phyloP scores from a whole-genome alignment of 2,888 invertebrate genomes.

The Dicyrtomina minuta region DNA sequence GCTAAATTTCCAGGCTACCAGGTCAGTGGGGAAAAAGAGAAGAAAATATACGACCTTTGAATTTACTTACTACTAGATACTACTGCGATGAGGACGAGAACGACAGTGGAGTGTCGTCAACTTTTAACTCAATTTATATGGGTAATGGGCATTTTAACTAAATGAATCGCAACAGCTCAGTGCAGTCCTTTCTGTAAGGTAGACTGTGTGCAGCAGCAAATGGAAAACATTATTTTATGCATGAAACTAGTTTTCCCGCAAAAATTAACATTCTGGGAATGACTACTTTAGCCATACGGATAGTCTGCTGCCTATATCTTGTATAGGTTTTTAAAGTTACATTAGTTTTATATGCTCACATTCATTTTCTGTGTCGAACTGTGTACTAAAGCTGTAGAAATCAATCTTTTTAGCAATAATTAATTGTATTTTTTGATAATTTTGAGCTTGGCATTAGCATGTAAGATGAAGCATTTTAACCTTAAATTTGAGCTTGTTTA shows the following conservation, averaged over 20 bases:
- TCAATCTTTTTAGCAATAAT: too few relatives aligned
- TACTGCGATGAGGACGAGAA: neutral
- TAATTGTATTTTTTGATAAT: too few relatives aligned
- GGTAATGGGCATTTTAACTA: neutral
- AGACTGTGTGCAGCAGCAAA: too few relatives aligned
- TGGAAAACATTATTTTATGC: too few relatives aligned
- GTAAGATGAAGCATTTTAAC: too few relatives aligned
- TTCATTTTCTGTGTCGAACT: neutral
- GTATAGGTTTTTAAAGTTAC: neutral
- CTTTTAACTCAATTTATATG: too few relatives aligned
- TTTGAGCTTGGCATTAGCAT: too few relatives aligned
- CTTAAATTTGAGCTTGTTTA: too few relatives aligned
- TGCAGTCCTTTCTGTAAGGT: too few relatives aligned
- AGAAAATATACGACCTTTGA: slow-evolving; percentile 36
- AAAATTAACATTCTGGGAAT: slow-evolving; percentile 27
- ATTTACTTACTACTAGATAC: neutral
- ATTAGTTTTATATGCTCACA: neutral
- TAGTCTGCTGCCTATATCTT: neutral
- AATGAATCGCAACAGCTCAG: too few relatives aligned
- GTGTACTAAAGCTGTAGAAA: neutral
- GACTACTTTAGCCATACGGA: neutral
- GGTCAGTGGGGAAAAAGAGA: slow-evolving; percentile 44
- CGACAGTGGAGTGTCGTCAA: too few relatives aligned
- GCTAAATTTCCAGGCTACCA: slow-evolving; percentile 44
- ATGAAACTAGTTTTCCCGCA: slow-evolving; percentile 24